Evolutionary conservation across 2,797 vertebrate species (phyloP), one percentile per base, ranked within the genome.

Genomic region (Chrosomus eos): DNA sequence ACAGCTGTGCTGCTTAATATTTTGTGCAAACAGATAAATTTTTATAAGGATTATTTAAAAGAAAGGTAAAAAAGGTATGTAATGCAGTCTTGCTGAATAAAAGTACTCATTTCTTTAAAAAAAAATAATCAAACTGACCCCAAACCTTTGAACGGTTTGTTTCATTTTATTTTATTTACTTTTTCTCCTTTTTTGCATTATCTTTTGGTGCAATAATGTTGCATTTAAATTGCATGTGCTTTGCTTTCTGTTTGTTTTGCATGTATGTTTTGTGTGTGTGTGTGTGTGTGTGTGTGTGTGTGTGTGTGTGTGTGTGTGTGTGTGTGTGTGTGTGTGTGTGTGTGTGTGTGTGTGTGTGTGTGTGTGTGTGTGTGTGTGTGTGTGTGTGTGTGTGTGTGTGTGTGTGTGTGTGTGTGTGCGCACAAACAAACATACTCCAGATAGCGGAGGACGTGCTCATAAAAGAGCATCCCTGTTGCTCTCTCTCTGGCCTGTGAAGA

Each of bases 401-500:
- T 93, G 93, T 10, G 40, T 40, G 40, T 10, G 40, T 40, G 36
- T 9, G 11, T 91, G 92, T 92, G 92, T 91, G 93, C 92, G 91
- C 93, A 93, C 91, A 92, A 93, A 96, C 96, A 96, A 94, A 96
- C 95, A 95, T 91, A 92, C 95, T 96, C 94, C 97, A 99, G 98
- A 98, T 96, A 98, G 97, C 94, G 97, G 98, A 94, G 97, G 98
- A 96, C 95, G 89, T 92, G 92, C 95, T 96, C 95, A 95, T 96
- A 97, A 97, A 94, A 96, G 95, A 80, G 94, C 96, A 80, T 96
- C 97, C 91, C 95, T 99, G 96, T 98, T 96, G 93, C 95, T 99
- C 90, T 96, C 94, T 89, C 95, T 99, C 95, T 97, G 96, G 93
- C 96, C 97, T 91, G 96, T 98, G 97, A 98, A 99, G 97, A 97